Conservation (phyloP, 2,888 invertebrate genomes). For the Amitus sp. region DNA sequence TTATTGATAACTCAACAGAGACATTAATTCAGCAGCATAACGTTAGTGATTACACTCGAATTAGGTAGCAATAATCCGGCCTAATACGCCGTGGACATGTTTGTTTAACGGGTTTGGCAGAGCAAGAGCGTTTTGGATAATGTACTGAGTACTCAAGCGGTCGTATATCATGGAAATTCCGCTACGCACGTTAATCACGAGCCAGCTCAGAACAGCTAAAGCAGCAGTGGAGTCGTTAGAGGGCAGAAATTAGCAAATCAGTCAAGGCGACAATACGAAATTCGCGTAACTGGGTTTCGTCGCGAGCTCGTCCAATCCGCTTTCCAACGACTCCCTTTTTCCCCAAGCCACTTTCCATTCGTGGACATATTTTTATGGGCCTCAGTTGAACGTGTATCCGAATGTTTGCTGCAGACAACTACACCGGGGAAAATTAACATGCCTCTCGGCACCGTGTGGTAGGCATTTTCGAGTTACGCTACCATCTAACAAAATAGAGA, state of each 20-base stretch:
- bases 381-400: conserved; percentile 16
- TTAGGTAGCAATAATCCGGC: conserved; percentile 27
- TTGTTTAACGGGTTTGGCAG: conserved; percentile 25
- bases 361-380: no score
- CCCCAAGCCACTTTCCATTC: conserved; percentile 28
- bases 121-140: conserved; percentile 21
- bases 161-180: conserved; percentile 35
- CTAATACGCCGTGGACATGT: conserved; percentile 35
- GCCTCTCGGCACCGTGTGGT: no score
- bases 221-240: conserved; percentile 31
- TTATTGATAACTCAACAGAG: background rate
- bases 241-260: conserved; percentile 37
- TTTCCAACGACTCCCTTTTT: conserved; percentile 24
- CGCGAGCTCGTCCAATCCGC: conserved; percentile 20
- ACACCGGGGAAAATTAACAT: no score
- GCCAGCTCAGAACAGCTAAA: conserved; percentile 20
- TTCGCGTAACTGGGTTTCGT: conserved; percentile 12
- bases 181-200: conserved; percentile 35
- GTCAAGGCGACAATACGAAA: conserved; percentile 37
- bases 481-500: no score
- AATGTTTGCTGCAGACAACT: background rate
- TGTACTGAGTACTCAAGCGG: conserved; percentile 25
- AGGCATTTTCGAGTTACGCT: no score
- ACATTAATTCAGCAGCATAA: conserved; percentile 6
- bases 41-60: conserved; percentile 2